Base-by-base conservation (phyloP, 2,888 invertebrate species). In the Beris morrisii region DNA sequence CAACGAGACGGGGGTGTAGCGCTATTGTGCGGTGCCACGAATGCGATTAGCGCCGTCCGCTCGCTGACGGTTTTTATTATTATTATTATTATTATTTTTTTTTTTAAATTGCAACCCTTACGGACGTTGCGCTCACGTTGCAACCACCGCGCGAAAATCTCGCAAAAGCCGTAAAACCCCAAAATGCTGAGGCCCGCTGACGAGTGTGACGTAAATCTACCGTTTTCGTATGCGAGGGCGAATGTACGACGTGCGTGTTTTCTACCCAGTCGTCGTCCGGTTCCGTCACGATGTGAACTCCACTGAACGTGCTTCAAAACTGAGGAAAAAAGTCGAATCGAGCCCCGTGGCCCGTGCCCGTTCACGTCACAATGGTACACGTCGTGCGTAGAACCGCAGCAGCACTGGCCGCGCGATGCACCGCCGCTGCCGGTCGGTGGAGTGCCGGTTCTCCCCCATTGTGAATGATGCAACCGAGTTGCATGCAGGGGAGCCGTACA, bases 291-390 rank as follows among this genome's bases (percentile, higher is more conserved):
- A 73, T 77, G 79, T 76, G 78, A 77, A 79, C 78, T 76, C 77
- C 75, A 76, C 78, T 76, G 76, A 79, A 79, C 78, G 78, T 79
- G 79, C 78, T 78, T 76, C 76, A 75, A 78, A 79, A 77, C 77
- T 77, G 74, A 76, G 74, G 72, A 71, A 70, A 70, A 70, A 67
- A 68, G 65, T 67, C 66, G 43, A 67, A 69, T 71, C 70, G 71
- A 73, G 74, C 70, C 68, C 71, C 71, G 72, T 71, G 72, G 69
- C 70, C 66, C 70, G 54, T 65, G 70, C 69, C 69, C 48, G 15
- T 58, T 58, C 61, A 32, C 30, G 55, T 13, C 59, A 58, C 54
- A 71, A 69, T 70, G 71, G 66, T 68, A 54, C 65, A 67, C 67
- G 65, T 63, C 67, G 57, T 65, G 69, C 61, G 69, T 64, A 67